phyloP scores from a whole-genome alignment of 2,888 invertebrate genomes.

The Melanostoma scalare region DNA sequence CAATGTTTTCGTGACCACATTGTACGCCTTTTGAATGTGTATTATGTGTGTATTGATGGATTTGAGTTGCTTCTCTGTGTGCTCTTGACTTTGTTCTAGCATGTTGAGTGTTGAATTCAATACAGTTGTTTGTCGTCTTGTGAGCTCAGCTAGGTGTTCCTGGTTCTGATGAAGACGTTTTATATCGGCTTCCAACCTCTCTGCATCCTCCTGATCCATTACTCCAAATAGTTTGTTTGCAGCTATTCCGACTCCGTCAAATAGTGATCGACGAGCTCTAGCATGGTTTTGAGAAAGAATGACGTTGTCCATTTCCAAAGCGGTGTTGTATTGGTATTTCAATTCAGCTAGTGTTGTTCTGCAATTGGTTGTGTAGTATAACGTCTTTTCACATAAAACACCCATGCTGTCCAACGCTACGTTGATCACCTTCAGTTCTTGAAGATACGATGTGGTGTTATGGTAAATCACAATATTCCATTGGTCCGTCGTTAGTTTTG shows the following conservation, averaged over 20 bases:
- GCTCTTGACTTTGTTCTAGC: neutral
- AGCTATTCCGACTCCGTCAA: neutral
- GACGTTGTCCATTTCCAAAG: neutral
- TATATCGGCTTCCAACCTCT: neutral
- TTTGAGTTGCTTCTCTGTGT: neutral
- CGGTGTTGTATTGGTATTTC: too few species aligned
- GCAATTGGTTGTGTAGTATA: neutral
- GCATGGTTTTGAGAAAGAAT: neutral
- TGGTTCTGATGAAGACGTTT: neutral
- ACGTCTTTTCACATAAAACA: neutral
- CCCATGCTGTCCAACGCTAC: neutral
- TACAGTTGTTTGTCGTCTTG: neutral
- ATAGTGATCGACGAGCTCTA: slow-evolving; percentile 1
- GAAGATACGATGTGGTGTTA: too few species aligned
- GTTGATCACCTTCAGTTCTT: too few species aligned
- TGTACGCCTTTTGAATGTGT: neutral
- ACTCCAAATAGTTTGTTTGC: neutral
- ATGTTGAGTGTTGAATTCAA: neutral
- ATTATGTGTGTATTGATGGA: neutral
- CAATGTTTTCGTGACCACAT: neutral
- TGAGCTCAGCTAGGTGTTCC: neutral
- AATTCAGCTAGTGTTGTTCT: neutral
- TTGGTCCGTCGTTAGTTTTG: neutral
- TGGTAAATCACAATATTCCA: slow-evolving; percentile 1
- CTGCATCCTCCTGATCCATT: neutral